phyloP scores from a whole-genome alignment of 2,797 vertebrate genomes.

The Anabacerthia variegaticeps region DNA sequence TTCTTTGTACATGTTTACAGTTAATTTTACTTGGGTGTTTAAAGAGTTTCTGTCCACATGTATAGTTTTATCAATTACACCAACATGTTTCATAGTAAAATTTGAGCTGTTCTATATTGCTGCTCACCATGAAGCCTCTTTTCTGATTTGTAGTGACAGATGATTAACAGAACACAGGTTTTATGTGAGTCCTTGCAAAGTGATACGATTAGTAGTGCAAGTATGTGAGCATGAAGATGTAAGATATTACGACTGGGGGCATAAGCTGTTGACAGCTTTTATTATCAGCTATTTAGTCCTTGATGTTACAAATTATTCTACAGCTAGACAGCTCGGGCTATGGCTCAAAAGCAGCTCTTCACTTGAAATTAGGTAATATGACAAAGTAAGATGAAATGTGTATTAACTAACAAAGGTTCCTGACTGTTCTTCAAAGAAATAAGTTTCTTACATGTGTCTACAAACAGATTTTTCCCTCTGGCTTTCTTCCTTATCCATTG shows the following conservation, averaged over 20 bases:
- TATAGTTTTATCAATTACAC: not conserved
- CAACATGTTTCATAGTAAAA: not conserved
- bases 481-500: not conserved
- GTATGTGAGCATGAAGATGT: not conserved
- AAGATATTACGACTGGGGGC: no score
- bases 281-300: not conserved
- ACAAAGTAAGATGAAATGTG: not conserved
- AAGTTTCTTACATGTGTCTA: not conserved
- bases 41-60: not conserved
- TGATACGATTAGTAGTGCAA: not conserved
- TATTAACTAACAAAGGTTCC: not conserved
- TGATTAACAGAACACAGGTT: not conserved
- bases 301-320: not conserved
- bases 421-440: not conserved
- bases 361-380: not conserved
- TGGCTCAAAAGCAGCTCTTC: not conserved
- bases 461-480: not conserved
- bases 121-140: not conserved
- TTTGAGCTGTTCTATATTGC: not conserved
- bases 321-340: not conserved
- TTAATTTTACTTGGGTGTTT: not conserved
- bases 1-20: not conserved
- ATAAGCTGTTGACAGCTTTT: not conserved
- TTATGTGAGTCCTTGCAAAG: not conserved
- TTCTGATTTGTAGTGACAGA: not conserved